Base-by-base conservation (phyloP, 2,888 invertebrate species). In the Drosophila meridionalis region DNA sequence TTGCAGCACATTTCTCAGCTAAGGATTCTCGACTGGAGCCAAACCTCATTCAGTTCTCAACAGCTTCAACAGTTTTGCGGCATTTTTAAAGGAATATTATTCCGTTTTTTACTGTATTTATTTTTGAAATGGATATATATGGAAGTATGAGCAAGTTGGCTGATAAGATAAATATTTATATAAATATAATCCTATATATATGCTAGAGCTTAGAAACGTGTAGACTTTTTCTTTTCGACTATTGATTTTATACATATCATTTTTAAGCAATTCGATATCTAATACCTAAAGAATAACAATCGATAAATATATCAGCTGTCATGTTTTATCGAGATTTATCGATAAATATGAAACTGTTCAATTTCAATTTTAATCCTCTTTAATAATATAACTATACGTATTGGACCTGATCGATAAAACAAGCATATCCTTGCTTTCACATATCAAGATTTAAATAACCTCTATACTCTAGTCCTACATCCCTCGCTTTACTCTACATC, bases 1-100 rank as follows among this genome's bases (percentile, higher is more conserved):
- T 63, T 79, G n/a, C 30, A 59, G 52, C 56, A 26, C 43, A 60
- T 61, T 73, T 64, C 63, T 60, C 14, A 50, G 50, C 43, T 30
- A 12, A 59, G 58, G 40, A 43, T 36, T 62, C 43, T n/a, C 11
- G 38, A 34, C 57, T 26, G 38, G 12, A 36, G 12, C 71, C 12
- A 43, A 59, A 32, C 36, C 55, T 28, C 55, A 40, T 12, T 42
- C 8, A 58, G 40, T 28, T 45, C 32, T 65, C 47, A 56, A 43
- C 8, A 47, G 40, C 36, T 72, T 59, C 55, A 30, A 53, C 36
- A 53, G 8, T 36, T 53, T 53, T 36, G 12, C 36, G 36, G 50
- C 20, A 48, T 9, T 34, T 34, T 7, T 20, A 11, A 4, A 11
- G 34, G 4, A 53, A 34, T 36, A 53, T 53, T 53, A 12, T 53